These are phyloP conservation scores for Formicarius rufipectus DNA, from an alignment of 2,113 vertebrate species.

Conservation along the genomic window DNA sequence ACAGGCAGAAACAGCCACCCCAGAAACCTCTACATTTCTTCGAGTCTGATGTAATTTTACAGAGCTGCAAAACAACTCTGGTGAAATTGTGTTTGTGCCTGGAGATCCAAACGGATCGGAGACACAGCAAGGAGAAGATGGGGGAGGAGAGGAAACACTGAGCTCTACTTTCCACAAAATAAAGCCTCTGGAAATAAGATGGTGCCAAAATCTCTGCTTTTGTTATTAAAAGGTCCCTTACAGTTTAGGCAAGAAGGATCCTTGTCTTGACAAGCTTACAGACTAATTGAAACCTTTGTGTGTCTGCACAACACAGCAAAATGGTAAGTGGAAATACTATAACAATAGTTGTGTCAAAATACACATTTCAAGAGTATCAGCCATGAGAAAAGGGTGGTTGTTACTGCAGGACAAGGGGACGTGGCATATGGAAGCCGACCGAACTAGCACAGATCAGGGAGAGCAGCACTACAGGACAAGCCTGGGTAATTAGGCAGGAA, in stretches of 20 bases:
- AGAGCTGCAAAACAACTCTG: background rate
- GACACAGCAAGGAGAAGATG: background rate
- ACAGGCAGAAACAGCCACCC: background rate
- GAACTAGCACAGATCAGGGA: background rate
- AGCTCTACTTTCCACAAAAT: background rate
- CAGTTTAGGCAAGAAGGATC: background rate
- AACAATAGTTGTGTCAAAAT: background rate
- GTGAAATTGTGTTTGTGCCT: background rate
- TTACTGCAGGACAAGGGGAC: background rate
- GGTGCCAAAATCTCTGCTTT: background rate
- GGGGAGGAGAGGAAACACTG: background rate
- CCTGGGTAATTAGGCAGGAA: background rate
- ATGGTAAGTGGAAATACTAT: background rate
- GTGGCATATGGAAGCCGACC: background rate
- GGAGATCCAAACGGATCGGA: background rate
- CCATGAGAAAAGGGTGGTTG: background rate
- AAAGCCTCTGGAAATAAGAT: constrained; percentile 10
- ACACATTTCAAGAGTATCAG: background rate
- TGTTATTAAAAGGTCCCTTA: background rate
- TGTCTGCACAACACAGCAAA: background rate
- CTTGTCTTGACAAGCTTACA: background rate
- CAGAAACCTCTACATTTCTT: background rate
- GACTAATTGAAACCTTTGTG: background rate
- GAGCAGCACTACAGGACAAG: background rate
- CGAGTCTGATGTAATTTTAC: background rate